Evolutionary conservation across 2,888 invertebrate species (phyloP).

Genomic region (Sinotaia quadrata): DNA sequence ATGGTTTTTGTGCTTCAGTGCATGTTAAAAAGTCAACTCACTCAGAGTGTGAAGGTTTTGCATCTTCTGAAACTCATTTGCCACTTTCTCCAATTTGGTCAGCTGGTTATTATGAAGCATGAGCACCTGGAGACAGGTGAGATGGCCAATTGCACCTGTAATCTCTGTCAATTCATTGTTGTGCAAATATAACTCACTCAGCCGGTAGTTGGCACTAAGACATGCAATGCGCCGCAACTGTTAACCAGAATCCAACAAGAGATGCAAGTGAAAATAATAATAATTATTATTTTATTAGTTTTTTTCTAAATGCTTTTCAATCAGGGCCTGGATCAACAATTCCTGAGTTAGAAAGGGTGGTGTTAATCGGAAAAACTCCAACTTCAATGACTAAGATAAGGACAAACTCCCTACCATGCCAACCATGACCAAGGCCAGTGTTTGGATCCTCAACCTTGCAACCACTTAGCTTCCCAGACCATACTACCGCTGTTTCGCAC

Average conservation of each 20-base stretch:
- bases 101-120: conserved; percentile 69
- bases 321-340: too few species aligned
- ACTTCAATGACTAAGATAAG: too few species aligned
- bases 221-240: conserved; percentile 60
- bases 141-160: conserved; percentile 56
- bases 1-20: neutral
- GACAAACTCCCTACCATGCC: too few species aligned
- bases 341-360: too few species aligned
- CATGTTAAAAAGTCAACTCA: too few species aligned
- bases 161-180: conserved; percentile 64
- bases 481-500: too few species aligned
- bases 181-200: conserved; percentile 65
- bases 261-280: neutral
- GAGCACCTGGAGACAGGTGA: conserved; percentile 60
- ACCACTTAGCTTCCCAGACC: too few species aligned
- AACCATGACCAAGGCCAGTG: too few species aligned
- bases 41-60: conserved; percentile 61
- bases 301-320: too few species aligned
- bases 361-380: too few species aligned
- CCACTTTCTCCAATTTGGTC: conserved; percentile 60
- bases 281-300: too few species aligned
- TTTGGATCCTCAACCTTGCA: too few species aligned
- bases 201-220: conserved; percentile 54
- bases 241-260: conserved; percentile 6
- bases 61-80: conserved; percentile 65